These are phyloP conservation scores for Habropoda laboriosa DNA, from an alignment of 1,140 invertebrate species.

Conservation along the genomic window DNA sequence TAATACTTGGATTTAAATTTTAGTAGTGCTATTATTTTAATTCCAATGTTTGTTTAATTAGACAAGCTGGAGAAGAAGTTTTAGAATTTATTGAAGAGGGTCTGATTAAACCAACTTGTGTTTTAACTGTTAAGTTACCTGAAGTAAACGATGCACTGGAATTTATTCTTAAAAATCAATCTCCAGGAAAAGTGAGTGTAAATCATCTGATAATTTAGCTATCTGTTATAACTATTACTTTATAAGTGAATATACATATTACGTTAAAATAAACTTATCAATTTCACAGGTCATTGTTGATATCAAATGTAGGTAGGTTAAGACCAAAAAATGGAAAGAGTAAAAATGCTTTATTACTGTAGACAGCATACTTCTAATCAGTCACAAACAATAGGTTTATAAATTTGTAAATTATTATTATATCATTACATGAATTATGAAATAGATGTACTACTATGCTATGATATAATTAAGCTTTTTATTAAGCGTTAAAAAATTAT, in stretches of 20 bases:
- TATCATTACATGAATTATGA: neutral
- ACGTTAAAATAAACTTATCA: constrained; percentile 10
- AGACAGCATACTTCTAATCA: neutral
- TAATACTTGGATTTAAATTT: neutral
- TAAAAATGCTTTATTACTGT: neutral
- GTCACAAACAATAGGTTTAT: too few relatives aligned
- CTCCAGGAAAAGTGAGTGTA: constrained; percentile 72
- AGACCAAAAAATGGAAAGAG: constrained; percentile 30
- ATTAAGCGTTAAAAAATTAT: neutral
- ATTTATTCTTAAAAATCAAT: constrained; percentile 69
- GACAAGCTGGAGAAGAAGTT: constrained; percentile 75
- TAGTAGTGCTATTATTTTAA: neutral
- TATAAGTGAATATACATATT: neutral
- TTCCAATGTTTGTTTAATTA: constrained; percentile 45
- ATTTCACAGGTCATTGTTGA: constrained; percentile 72
- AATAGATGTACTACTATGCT: neutral
- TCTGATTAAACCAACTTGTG: constrained; percentile 71
- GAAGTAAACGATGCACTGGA: constrained; percentile 73
- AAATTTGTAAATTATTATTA: neutral
- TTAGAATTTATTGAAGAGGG: constrained; percentile 76
- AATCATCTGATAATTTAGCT: neutral
- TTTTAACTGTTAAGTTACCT: constrained; percentile 67
- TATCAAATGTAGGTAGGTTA: constrained; percentile 67
- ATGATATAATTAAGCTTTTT: neutral
- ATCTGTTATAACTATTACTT: neutral